Conservation (phyloP, 2,797 vertebrate species). For the Rhabdophis nuchalis region DNA sequence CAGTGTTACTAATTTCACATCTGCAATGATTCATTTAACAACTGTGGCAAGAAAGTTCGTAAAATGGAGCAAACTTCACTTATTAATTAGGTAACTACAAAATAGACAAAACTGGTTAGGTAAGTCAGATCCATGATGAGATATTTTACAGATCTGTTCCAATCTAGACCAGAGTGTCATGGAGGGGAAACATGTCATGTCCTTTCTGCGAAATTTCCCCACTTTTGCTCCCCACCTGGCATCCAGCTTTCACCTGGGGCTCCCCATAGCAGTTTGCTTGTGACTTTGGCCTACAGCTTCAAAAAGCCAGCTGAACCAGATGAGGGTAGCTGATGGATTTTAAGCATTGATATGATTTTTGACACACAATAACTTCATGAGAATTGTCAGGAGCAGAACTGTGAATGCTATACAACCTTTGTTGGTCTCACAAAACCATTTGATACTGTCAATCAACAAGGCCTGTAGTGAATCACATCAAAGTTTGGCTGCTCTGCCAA, state of each 20-base stretch:
- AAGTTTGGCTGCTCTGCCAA: not conserved
- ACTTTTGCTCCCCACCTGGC: not conserved
- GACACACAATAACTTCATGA: not conserved
- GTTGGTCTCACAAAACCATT: not conserved
- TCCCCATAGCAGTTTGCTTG: not conserved
- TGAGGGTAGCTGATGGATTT: not conserved
- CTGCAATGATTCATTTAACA: not conserved
- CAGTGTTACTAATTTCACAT: too few relatives aligned
- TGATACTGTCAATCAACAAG: not conserved
- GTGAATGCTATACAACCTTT: not conserved
- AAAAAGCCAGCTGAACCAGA: not conserved
- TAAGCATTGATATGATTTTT: not conserved
- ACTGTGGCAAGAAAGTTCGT: too few relatives aligned
- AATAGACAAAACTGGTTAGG: not conserved
- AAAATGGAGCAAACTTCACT: too few relatives aligned
- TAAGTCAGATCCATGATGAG: not conserved
- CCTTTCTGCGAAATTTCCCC: not conserved
- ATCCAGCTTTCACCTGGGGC: not conserved
- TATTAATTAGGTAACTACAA: not conserved
- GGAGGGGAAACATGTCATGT: not conserved
- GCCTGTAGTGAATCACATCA: not conserved
- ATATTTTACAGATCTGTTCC: not conserved
- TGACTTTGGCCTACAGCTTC: not conserved
- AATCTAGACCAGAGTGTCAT: not conserved
- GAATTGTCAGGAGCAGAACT: not conserved